phyloP scores from a whole-genome alignment of 2,888 invertebrate genomes.

The Gisinianus flammeolus region DNA sequence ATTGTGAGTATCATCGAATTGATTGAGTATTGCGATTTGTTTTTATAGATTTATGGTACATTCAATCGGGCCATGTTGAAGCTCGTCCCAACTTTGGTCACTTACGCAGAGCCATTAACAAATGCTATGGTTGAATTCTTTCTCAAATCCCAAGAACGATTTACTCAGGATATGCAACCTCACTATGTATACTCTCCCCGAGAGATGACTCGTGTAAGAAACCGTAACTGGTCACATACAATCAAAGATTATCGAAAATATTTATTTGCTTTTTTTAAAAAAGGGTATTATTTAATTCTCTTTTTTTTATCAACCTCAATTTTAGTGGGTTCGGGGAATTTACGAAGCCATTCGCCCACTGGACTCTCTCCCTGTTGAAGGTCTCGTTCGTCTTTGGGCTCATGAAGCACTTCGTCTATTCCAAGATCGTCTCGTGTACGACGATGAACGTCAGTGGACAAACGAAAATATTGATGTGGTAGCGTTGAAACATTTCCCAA shows the following conservation, averaged over 20 bases:
- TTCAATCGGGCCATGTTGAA: constrained; percentile 98
- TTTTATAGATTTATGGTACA: constrained; percentile 88
- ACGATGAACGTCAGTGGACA: constrained; percentile 94
- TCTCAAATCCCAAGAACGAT: constrained; percentile 92
- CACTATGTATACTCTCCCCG: constrained; percentile 99
- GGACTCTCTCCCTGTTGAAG: constrained; percentile 89
- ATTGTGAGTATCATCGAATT: too few relatives aligned
- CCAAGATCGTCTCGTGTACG: constrained; percentile 94
- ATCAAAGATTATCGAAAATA: too few relatives aligned
- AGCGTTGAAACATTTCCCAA: constrained; percentile 92
- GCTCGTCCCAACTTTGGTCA: constrained; percentile 86
- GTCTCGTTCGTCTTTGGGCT: constrained; percentile 97
- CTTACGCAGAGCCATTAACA: constrained; percentile 94
- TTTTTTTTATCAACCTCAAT: too few relatives aligned
- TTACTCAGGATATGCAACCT: constrained; percentile 99
- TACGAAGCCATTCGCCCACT: constrained; percentile 97
- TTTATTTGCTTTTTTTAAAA: too few relatives aligned
- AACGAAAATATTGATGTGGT: constrained; percentile 95
- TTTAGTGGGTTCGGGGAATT: constrained; percentile 67
- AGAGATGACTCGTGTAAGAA: constrained; percentile 98
- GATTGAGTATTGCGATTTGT: background rate
- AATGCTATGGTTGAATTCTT: constrained; percentile 99
- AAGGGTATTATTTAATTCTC: too few relatives aligned
- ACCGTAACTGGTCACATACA: too few relatives aligned
- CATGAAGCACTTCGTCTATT: constrained; percentile 98